A percentile compares a stretch with the other conserved stretches of the same genome.
These are phyloP conservation scores for Cotesia typhae DNA, from an alignment of 1,140 invertebrate genomes.

Conservation along the genomic window DNA sequence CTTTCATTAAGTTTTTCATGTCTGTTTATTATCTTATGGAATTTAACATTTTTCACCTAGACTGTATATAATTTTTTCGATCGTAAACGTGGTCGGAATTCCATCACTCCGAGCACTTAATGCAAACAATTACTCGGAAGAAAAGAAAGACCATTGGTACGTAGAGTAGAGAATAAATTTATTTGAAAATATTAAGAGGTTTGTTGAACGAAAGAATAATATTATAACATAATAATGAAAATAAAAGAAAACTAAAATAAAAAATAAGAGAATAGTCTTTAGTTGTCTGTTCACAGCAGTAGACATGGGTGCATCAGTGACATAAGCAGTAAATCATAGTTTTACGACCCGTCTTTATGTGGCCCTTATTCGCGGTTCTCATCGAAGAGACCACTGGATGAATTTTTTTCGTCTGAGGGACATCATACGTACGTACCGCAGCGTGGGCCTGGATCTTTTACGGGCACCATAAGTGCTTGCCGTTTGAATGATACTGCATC, in stretches of 20 bases:
- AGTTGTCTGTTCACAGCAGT: conserved; percentile 15
- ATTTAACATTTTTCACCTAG: too few relatives aligned
- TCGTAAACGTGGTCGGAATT: too few relatives aligned
- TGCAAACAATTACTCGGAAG: too few relatives aligned
- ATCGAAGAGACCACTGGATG: conserved; percentile 42
- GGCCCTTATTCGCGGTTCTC: conserved; percentile 56
- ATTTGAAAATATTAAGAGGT: background rate
- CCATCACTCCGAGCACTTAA: too few relatives aligned
- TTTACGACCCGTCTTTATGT: conserved; percentile 59
- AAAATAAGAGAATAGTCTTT: conserved; percentile 30
- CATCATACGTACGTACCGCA: conserved; percentile 19
- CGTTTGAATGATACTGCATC: conserved; percentile 20
- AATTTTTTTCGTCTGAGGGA: conserved; percentile 29
- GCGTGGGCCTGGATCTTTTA: conserved; percentile 53
- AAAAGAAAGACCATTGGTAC: too few relatives aligned
- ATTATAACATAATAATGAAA: background rate
- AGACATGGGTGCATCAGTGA: conserved; percentile 54
- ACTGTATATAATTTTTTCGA: too few relatives aligned
- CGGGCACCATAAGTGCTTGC: conserved; percentile 48
- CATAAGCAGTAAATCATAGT: conserved; percentile 62
- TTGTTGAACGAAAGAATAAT: background rate
- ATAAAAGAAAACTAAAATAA: conserved; percentile 21
- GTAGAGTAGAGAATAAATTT: too few relatives aligned
- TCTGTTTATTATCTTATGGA: background rate
- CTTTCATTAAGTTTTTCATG: conserved; percentile 5